Conservation (phyloP, 2,113 vertebrate species). For the Tenebrosternarchus preto region DNA sequence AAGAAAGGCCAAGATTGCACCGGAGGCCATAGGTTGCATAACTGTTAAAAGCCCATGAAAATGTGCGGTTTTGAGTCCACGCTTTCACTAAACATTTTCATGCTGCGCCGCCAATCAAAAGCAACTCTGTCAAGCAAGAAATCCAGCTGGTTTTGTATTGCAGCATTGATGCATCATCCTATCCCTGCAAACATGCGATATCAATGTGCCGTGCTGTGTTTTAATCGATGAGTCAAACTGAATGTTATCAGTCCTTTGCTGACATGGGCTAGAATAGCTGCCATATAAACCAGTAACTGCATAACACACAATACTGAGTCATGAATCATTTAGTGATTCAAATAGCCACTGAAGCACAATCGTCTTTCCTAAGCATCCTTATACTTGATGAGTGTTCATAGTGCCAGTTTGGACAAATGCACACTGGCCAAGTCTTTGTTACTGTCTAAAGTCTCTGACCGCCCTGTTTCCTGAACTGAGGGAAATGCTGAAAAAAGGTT, state of each 20-base stretch:
- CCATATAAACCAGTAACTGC: conserved; percentile 5
- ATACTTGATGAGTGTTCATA: not conserved
- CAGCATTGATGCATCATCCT: not conserved
- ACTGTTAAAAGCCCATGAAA: not conserved
- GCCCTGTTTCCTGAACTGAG: conserved; percentile 35
- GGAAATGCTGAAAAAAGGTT: conserved; percentile 34
- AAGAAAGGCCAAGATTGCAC: not conserved
- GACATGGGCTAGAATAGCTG: conserved; percentile 1
- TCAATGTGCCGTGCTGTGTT: conserved; percentile 11
- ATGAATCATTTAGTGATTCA: too few relatives aligned
- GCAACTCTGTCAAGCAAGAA: not conserved
- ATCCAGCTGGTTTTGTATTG: not conserved
- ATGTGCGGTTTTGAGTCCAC: not conserved
- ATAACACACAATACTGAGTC: too few relatives aligned
- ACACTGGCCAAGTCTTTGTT: not conserved
- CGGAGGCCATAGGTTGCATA: not conserved
- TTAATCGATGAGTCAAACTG: not conserved
- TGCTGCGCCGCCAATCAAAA: not conserved
- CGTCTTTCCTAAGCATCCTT: not conserved
- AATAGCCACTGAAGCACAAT: not conserved
- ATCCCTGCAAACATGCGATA: not conserved
- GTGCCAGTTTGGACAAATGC: not conserved
- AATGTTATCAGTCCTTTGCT: conserved; percentile 1
- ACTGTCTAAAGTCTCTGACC: conserved; percentile 1
- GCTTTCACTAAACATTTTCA: not conserved